Conservation (phyloP, 2,888 invertebrate genomes). For the Acheta domesticus region DNA sequence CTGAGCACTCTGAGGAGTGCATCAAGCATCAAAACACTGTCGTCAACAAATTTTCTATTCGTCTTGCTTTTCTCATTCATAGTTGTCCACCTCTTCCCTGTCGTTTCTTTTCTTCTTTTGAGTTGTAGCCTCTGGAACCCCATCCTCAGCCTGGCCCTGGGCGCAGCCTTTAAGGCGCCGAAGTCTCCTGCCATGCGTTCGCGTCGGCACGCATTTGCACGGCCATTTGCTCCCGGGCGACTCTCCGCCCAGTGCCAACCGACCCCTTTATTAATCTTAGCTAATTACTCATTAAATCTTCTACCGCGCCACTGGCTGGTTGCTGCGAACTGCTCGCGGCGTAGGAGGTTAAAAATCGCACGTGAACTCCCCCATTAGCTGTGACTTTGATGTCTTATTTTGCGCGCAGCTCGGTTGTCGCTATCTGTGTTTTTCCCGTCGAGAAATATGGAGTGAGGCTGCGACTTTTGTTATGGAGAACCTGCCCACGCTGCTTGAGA, state of each 20-base stretch:
- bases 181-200: too few species aligned
- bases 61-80: too few species aligned
- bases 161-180: too few species aligned
- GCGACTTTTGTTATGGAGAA: neutral
- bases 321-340: neutral
- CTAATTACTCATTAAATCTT: slow-evolving; percentile 11
- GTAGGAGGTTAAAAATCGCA: slow-evolving; percentile 18
- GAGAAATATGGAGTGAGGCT: neutral
- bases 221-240: neutral
- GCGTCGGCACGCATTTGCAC: neutral
- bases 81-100: too few species aligned
- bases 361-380: neutral
- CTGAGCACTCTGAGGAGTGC: too few species aligned
- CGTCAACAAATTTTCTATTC: too few species aligned
- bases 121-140: too few species aligned
- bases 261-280: neutral
- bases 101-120: too few species aligned
- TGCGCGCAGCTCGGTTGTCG: neutral
- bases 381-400: neutral
- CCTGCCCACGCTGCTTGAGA: neutral
- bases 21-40: too few species aligned
- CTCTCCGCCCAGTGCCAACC: neutral
- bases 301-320: neutral
- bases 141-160: too few species aligned
- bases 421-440: neutral